Conservation (phyloP, 2,888 invertebrate species). For the Coelinius sp. region DNA sequence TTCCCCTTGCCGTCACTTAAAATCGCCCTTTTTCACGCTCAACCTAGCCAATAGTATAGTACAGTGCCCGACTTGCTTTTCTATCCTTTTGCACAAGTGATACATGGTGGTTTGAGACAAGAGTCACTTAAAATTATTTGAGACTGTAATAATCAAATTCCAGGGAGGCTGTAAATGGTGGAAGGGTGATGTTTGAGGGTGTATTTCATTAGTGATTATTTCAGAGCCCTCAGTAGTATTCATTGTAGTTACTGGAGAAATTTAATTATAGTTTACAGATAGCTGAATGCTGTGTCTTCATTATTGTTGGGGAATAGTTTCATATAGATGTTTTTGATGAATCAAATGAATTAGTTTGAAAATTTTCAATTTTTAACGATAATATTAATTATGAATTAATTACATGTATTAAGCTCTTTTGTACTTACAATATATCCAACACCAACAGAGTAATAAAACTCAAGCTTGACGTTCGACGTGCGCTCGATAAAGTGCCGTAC, state of each 20-base stretch:
- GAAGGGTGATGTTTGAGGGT: neutral
- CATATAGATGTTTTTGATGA: neutral
- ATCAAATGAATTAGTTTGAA: too few species aligned
- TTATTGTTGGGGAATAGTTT: neutral
- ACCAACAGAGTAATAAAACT: conserved; percentile 8
- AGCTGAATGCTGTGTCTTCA: neutral
- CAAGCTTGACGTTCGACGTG: conserved; percentile 27
- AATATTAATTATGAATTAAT: too few species aligned
- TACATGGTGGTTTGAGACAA: conserved; percentile 24
- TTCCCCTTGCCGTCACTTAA: neutral
- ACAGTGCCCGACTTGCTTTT: neutral
- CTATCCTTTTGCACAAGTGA: conserved; percentile 2
- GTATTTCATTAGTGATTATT: neutral
- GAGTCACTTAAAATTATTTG: conserved; percentile 29
- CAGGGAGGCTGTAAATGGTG: neutral
- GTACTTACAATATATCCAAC: neutral
- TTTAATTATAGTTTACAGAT: conserved; percentile 1
- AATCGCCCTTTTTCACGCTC: neutral
- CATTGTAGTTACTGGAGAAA: neutral
- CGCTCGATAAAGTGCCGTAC: conserved; percentile 44
- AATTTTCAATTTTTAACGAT: too few species aligned
- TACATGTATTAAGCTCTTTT: neutral
- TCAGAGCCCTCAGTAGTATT: neutral
- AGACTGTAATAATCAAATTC: conserved; percentile 35
- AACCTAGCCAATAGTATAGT: neutral